Conservation (phyloP, 2,113 vertebrate genomes). For the Anolis sagrei region DNA sequence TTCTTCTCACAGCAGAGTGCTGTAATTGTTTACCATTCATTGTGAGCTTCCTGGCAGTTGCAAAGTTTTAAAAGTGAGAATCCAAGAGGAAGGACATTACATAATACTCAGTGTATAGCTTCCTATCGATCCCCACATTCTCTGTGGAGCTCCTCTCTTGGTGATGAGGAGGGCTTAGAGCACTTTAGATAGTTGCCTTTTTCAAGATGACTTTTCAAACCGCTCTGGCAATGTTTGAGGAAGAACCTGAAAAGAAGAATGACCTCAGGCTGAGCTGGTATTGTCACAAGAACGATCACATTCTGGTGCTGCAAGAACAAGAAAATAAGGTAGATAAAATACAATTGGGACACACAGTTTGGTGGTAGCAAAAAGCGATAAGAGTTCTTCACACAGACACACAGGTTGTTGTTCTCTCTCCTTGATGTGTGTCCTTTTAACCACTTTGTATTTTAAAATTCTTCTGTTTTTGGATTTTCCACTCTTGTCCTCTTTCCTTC, state of each 20-base stretch:
- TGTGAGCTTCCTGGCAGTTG: constrained; percentile 10
- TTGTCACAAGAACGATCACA: constrained; percentile 2
- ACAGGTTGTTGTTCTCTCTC: neutral
- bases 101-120: constrained; percentile 27
- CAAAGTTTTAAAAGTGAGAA: neutral
- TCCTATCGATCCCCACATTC: constrained; percentile 26
- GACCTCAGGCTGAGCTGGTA: constrained; percentile 27
- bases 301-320: neutral
- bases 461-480: neutral
- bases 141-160: constrained; percentile 11
- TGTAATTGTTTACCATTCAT: constrained; percentile 28
- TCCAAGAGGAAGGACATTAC: neutral
- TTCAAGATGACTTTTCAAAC: constrained; percentile 23
- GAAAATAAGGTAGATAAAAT: constrained; percentile 19
- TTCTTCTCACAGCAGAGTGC: neutral
- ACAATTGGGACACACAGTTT: neutral
- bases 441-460: neutral
- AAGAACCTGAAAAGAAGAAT: constrained; percentile 26
- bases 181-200: constrained; percentile 12
- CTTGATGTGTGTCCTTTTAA: neutral
- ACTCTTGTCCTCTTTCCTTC: constrained; percentile 12
- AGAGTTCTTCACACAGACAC: neutral
- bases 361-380: neutral
- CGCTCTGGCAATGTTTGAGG: constrained; percentile 5
- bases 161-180: neutral